A percentile compares a stretch with the other conserved stretches of the same genome.
Conservation (phyloP, 23 tunicate genomes). For the Ciona savignyi region DNA sequence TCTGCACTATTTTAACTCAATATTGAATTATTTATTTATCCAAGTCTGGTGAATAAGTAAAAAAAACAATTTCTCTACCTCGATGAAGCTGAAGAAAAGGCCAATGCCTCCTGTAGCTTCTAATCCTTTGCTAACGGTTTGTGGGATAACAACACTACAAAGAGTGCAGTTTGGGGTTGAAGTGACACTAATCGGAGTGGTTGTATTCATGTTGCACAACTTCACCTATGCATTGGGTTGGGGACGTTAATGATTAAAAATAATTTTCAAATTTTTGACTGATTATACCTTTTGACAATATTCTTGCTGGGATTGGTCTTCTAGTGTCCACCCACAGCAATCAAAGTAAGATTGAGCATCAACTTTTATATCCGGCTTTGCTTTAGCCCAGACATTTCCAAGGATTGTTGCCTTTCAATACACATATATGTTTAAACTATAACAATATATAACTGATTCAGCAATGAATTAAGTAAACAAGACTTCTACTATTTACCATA, state of each 20-base stretch:
- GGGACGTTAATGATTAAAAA: too few relatives aligned
- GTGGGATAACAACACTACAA: conserved; percentile 37
- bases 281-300: too few relatives aligned
- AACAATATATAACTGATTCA: neutral
- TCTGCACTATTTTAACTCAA: too few relatives aligned
- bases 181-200: neutral
- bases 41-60: too few relatives aligned
- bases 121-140: conserved; percentile 19
- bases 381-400: conserved; percentile 7
- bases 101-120: conserved; percentile 95
- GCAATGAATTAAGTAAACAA: neutral
- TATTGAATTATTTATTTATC: too few relatives aligned
- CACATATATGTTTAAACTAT: neutral
- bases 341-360: conserved; percentile 38
- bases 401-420: conserved; percentile 1
- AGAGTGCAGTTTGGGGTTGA: conserved; percentile 4
- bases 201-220: neutral
- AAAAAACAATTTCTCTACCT: conserved; percentile 37
- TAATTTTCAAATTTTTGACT: too few relatives aligned
- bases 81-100: conserved; percentile 87
- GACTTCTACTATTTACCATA: neutral
- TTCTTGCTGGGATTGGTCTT: neutral
- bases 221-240: too few relatives aligned
- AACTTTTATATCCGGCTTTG: neutral
- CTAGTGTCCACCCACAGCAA: conserved; percentile 63